Evolutionary conservation across 2,888 invertebrate genomes (phyloP), one percentile per base, ranked within the genome.

Genomic region (Agrotis puta): DNA sequence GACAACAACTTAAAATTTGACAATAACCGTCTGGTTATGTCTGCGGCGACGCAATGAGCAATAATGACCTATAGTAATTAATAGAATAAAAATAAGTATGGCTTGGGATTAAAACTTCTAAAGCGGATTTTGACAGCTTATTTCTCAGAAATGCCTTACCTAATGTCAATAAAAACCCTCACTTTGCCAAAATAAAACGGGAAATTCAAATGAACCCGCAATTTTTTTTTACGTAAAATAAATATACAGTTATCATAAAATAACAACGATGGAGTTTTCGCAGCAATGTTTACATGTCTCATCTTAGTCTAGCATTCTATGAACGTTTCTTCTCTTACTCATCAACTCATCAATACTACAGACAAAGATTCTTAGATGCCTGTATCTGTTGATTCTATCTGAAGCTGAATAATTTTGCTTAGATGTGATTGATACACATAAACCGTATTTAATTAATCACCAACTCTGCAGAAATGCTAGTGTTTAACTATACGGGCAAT

Each of bases 241-340:
- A 54, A 33, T 33, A 54, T 27, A 54, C 54, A 56, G 33, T 14
- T 7, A 51, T 33, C 48, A 20, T 39, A 16, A 24, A 58, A 27
- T 48, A 48, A 16, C 14, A 33, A 20, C 27, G 33, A 16, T 39
- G 11, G 61, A 74, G 61, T 62, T 22, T 74, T 54, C 47, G n/a
- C 75, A 65, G 75, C 53, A 22, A 50, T 68, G 80, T 77, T 74
- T 80, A 74, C 75, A 43, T 27, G 47, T 64, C 61, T 78, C 56
- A 39, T 16, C 16, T 45, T 9, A 13, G 39, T 75, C 18, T 76
- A 47, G n/a, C 48, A 22, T 13, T 65, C 51, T 74, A 51, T 63
- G 27, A 70, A 61, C 61, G 33, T 64, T 69, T 67, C 22, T 33
- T 53, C 62, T 80, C 62, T 65, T 33, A 63, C 54, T 61, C 65